These are phyloP conservation scores for Heliothis peltigera DNA, from an alignment of 2,888 invertebrate genomes.

Conservation along the genomic window DNA sequence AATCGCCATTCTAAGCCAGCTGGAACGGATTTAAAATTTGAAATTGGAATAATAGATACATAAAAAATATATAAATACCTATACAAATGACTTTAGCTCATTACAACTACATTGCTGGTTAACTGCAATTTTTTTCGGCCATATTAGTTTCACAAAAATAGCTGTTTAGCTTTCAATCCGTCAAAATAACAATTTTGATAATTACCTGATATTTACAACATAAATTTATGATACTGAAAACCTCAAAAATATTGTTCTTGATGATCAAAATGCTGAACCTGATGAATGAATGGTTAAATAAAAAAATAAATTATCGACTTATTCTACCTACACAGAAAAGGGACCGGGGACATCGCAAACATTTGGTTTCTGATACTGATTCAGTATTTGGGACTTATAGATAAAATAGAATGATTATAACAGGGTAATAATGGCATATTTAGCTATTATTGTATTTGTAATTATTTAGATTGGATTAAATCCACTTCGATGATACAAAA, in stretches of 20 bases:
- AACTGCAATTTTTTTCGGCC: not conserved
- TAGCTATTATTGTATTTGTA: not conserved
- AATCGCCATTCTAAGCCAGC: no score
- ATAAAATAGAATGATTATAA: not conserved
- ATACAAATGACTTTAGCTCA: conserved; percentile 4
- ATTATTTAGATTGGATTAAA: not conserved
- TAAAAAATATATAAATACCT: not conserved
- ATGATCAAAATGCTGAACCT: conserved; percentile 42
- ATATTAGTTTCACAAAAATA: not conserved
- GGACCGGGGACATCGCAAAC: conserved; percentile 19
- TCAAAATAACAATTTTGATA: conserved; percentile 1
- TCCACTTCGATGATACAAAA: conserved; percentile 17
- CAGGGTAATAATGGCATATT: not conserved
- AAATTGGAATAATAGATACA: not conserved
- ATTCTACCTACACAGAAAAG: conserved; percentile 28
- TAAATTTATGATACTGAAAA: conserved; percentile 8
- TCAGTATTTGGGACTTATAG: not conserved
- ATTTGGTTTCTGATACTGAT: conserved; percentile 20
- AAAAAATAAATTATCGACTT: conserved; percentile 45
- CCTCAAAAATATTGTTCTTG: conserved; percentile 32
- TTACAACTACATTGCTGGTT: conserved; percentile 1
- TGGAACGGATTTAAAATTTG: not conserved
- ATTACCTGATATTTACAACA: conserved; percentile 24
- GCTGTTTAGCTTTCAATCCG: conserved; percentile 5
- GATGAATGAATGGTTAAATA: conserved; percentile 41